Evolutionary conservation across 2,888 invertebrate species (phyloP).

Genomic region (Clepsis dumicolana): DNA sequence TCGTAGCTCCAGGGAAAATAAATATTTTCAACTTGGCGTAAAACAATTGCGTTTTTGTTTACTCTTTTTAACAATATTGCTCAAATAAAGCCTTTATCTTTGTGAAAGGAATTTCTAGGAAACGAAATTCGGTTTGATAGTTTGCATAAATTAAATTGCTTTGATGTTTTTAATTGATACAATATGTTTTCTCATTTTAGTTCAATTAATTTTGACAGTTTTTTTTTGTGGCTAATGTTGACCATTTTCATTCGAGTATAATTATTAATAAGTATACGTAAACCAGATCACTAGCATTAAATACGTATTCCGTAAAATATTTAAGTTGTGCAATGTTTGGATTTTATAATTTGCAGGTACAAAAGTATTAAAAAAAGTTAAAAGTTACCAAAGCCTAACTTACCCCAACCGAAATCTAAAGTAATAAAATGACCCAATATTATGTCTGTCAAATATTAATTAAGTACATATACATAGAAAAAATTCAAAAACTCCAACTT

Average conservation of each 20-base stretch:
- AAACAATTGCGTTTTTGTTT: conserved; percentile 72
- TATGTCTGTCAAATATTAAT: too few species aligned
- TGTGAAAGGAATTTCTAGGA: conserved; percentile 51
- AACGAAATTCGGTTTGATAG: conserved; percentile 29
- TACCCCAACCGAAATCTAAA: too few species aligned
- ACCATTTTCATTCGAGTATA: not conserved
- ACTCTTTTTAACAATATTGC: conserved; percentile 62
- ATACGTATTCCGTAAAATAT: too few species aligned
- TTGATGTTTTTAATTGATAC: conserved; percentile 3
- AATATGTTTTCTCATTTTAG: not conserved
- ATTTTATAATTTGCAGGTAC: too few species aligned
- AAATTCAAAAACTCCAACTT: too few species aligned
- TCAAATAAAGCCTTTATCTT: conserved; percentile 54
- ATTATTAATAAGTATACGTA: too few species aligned
- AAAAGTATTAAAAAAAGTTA: too few species aligned
- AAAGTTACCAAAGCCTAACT: too few species aligned
- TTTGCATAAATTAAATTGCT: conserved; percentile 1
- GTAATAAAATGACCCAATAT: too few species aligned
- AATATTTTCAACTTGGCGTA: conserved; percentile 75
- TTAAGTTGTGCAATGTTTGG: too few species aligned
- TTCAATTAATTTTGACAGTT: not conserved
- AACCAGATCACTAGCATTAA: too few species aligned
- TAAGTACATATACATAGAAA: too few species aligned
- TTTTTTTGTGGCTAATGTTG: not conserved
- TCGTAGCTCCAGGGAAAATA: conserved; percentile 71